phyloP scores from a whole-genome alignment of 2,113 vertebrate genomes.

The Heterochromis multidens region DNA sequence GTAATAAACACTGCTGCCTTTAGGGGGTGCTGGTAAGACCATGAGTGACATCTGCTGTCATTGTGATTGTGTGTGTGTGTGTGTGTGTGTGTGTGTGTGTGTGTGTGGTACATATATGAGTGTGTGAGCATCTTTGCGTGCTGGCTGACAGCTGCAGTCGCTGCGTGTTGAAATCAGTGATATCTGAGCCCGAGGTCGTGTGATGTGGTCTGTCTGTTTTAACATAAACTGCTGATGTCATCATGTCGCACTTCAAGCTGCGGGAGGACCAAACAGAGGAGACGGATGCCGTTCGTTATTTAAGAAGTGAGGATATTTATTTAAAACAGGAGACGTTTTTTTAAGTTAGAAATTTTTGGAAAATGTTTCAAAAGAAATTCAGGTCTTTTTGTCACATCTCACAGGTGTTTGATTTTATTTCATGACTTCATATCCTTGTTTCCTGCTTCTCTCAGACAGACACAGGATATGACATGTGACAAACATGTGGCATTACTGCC shows the following conservation, averaged over 20 bases:
- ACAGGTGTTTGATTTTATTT: neutral
- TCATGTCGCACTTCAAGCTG: neutral
- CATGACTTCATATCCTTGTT: neutral
- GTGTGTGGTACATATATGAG: neutral
- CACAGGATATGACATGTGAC: neutral
- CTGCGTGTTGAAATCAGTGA: neutral
- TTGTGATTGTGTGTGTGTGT: neutral
- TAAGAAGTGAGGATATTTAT: neutral
- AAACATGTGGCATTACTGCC: fast-evolving
- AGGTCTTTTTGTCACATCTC: neutral
- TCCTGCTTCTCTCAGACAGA: neutral
- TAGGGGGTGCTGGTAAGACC: neutral
- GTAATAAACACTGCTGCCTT: neutral
- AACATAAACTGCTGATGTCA: neutral
- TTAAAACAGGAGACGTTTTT: no score
- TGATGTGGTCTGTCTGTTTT: neutral
- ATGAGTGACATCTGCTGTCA: neutral
- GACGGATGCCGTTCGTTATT: neutral
- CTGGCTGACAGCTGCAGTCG: neutral
- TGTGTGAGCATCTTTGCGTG: neutral
- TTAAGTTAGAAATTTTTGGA: neutral
- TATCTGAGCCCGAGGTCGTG: neutral
- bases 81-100: neutral
- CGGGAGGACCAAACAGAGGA: no score
- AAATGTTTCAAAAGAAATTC: neutral